Percentiles rank a stretch among this genome's conserved stretches.
Evolutionary conservation across 2,888 invertebrate genomes (phyloP).

Genomic region (Drosophila suboccidentalis): DNA sequence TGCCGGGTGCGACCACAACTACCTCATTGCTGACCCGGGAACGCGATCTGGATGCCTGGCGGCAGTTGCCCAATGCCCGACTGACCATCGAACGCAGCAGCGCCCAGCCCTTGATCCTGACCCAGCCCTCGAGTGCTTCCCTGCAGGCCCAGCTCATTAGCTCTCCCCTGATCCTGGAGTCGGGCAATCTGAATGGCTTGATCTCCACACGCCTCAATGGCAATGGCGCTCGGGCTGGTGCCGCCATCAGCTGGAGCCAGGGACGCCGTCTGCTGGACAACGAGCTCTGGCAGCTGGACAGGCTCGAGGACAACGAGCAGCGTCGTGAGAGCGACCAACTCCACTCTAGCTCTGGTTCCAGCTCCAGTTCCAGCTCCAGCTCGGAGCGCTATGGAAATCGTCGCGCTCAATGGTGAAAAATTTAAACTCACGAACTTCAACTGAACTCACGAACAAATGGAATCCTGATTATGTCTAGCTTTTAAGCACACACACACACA

Average conservation of each 20-base stretch:
- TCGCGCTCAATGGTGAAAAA: constrained; percentile 60
- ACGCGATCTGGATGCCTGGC: constrained; percentile 75
- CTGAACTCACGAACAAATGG: constrained; percentile 54
- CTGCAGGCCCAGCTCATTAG: constrained; percentile 83
- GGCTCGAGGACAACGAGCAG: constrained; percentile 55
- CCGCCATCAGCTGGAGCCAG: constrained; percentile 63
- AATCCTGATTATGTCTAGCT: constrained; percentile 57
- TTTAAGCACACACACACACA: constrained; percentile 25
- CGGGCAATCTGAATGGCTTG: constrained; percentile 65
- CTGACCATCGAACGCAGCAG: constrained; percentile 77
- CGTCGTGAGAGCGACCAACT: constrained; percentile 49
- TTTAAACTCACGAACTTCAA: not conserved
- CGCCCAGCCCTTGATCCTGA: constrained; percentile 75
- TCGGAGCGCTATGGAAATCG: constrained; percentile 45
- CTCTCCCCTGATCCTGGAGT: constrained; percentile 78
- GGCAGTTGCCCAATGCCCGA: constrained; percentile 64
- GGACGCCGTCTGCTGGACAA: constrained; percentile 62
- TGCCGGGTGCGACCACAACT: constrained; percentile 60
- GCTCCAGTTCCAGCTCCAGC: constrained; percentile 35
- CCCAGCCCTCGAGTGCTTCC: constrained; percentile 83
- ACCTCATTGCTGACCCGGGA: constrained; percentile 70
- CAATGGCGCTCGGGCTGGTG: constrained; percentile 56
- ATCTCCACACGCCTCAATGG: constrained; percentile 64
- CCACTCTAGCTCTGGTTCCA: constrained; percentile 48
- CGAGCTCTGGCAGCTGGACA: constrained; percentile 69